Conservation (phyloP, 92 coral and sea anemone genomes). For the Actinernus sp. region DNA sequence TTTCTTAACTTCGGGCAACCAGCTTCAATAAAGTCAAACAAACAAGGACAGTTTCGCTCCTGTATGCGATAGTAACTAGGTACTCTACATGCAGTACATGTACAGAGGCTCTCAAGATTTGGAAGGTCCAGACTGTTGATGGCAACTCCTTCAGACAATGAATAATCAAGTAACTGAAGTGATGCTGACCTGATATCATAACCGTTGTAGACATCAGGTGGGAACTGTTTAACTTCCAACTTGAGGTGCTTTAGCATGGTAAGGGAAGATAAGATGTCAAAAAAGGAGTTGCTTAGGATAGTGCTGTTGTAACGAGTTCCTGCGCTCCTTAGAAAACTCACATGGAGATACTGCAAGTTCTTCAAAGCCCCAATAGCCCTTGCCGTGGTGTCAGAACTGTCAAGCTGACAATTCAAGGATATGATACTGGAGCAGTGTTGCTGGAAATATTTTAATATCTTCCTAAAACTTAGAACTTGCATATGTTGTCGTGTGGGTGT, state of each 20-base stretch:
- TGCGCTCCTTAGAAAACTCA: conserved; percentile 17
- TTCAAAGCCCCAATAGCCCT: conserved; percentile 34
- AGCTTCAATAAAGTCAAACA: conserved; percentile 42
- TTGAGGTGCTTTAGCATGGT: conserved; percentile 51
- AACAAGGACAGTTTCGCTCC: conserved; percentile 35
- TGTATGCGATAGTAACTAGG: too few relatives aligned
- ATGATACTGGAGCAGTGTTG: conserved; percentile 23
- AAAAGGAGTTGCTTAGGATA: conserved; percentile 5
- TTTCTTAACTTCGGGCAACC: conserved; percentile 65
- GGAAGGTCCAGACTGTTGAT: conserved; percentile 53
- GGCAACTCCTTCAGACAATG: conserved; percentile 46
- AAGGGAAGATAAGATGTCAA: conserved; percentile 32
- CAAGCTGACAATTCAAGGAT: conserved; percentile 50
- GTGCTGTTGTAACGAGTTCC: background rate
- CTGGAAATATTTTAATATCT: conserved; percentile 21
- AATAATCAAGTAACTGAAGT: conserved; percentile 55
- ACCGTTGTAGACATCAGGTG: conserved; percentile 26
- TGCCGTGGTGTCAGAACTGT: conserved; percentile 48
- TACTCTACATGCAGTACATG: conserved; percentile 6
- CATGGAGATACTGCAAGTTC: conserved; percentile 35
- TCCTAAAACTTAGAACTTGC: conserved; percentile 18
- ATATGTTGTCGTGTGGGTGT: background rate
- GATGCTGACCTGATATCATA: conserved; percentile 54
- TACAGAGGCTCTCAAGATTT: conserved; percentile 53
- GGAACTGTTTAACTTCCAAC: conserved; percentile 34